Evolutionary conservation across 2,113 vertebrate species (phyloP).

Genomic region (Apteryx mantelli): DNA sequence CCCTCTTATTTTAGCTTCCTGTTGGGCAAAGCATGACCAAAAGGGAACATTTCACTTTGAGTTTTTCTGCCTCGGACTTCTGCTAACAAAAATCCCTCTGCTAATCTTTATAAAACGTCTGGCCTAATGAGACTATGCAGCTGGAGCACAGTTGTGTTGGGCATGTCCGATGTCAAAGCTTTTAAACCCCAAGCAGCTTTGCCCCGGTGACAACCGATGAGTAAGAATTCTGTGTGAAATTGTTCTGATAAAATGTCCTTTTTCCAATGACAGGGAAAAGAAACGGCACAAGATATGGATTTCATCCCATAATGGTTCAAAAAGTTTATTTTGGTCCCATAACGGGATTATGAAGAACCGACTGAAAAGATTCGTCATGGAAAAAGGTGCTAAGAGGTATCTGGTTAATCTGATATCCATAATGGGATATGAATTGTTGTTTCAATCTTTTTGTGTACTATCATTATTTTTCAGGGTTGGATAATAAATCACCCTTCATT

Average conservation of each 20-base stretch:
- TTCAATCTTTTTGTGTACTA: neutral
- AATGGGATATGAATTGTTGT: neutral
- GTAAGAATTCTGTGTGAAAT: neutral
- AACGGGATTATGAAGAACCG: neutral
- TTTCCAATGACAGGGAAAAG: neutral
- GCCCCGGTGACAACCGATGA: neutral
- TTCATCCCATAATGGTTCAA: neutral
- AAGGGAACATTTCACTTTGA: neutral
- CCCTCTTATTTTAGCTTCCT: neutral
- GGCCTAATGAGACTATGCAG: neutral
- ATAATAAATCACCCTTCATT: neutral
- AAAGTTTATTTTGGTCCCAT: neutral
- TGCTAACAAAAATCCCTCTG: neutral
- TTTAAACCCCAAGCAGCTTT: neutral
- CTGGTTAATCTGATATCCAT: neutral
- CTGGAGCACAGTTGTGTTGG: neutral
- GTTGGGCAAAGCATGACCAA: neutral
- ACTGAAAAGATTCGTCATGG: neutral
- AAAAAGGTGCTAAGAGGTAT: rapidly evolving
- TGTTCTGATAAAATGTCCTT: neutral
- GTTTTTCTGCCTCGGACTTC: neutral
- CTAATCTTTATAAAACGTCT: neutral
- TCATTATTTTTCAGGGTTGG: neutral
- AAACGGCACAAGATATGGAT: neutral
- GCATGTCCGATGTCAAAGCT: rapidly evolving